Evolutionary conservation across 2,888 invertebrate genomes (phyloP).

Genomic region (Cephus spinipes): DNA sequence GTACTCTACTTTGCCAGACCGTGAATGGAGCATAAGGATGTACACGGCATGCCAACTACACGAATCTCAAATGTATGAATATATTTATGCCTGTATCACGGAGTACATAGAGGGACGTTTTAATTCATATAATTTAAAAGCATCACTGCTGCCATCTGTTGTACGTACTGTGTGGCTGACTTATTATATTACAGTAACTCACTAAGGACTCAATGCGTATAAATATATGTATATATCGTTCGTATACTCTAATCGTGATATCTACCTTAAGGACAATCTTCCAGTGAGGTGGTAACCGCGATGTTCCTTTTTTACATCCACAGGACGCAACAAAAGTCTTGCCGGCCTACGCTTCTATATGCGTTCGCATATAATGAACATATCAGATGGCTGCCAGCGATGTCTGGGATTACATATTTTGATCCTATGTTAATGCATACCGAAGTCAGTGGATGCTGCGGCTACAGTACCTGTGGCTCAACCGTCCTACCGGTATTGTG

Average conservation of each 20-base stretch:
- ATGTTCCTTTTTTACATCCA: background rate
- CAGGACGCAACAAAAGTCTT: background rate
- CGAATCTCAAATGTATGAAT: background rate
- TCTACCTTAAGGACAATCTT: background rate
- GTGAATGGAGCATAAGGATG: background rate
- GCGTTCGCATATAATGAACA: conserved; percentile 20
- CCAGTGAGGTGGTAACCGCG: background rate
- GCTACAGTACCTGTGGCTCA: background rate
- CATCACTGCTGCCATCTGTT: background rate
- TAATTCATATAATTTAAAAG: background rate
- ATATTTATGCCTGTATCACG: background rate
- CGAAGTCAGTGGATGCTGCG: conserved; percentile 4
- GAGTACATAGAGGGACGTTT: background rate
- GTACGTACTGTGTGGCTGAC: background rate
- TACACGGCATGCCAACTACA: background rate
- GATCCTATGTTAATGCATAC: conserved; percentile 23
- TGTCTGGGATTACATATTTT: conserved; percentile 27
- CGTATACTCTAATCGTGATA: background rate
- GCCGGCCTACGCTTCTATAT: background rate
- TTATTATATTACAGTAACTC: background rate
- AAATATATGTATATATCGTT: background rate
- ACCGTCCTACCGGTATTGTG: background rate
- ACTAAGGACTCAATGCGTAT: background rate
- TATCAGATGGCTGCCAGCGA: conserved; percentile 24
- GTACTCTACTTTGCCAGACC: background rate